Evolutionary conservation across 2,113 vertebrate genomes (phyloP).

Genomic region (Heterocephalus glaber): DNA sequence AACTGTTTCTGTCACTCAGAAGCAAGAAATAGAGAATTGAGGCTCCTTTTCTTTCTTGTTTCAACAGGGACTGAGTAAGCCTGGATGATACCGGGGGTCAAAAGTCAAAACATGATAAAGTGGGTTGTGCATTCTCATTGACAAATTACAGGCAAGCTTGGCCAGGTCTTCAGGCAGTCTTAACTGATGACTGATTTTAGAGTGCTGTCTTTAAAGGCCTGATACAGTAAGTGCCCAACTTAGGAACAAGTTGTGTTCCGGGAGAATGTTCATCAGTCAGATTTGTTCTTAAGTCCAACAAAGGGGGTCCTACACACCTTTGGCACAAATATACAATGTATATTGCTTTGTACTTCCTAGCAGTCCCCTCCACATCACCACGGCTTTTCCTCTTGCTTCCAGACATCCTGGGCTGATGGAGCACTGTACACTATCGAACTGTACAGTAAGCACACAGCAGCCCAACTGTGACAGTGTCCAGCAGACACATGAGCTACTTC

Average conservation of each 20-base stretch:
- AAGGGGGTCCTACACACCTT: background rate
- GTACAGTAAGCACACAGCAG: background rate
- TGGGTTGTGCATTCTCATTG: background rate
- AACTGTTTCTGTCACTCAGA: background rate
- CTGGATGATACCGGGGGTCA: background rate
- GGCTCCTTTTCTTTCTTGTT: background rate
- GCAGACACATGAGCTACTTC: background rate
- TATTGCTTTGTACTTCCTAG: background rate
- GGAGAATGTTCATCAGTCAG: background rate
- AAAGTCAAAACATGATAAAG: constrained; percentile 3
- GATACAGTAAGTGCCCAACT: background rate
- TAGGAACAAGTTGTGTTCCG: background rate
- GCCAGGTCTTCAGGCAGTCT: background rate
- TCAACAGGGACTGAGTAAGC: background rate
- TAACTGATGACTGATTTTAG: background rate
- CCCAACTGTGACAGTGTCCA: background rate
- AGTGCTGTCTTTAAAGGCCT: background rate
- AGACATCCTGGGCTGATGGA: background rate
- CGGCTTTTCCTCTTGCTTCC: background rate
- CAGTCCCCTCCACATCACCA: background rate
- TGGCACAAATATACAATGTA: background rate
- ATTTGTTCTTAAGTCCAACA: background rate
- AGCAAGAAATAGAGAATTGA: background rate
- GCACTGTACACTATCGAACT: background rate
- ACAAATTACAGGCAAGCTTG: background rate